phyloP scores from a whole-genome alignment of 2,888 invertebrate genomes.

The Polietes domitor region DNA sequence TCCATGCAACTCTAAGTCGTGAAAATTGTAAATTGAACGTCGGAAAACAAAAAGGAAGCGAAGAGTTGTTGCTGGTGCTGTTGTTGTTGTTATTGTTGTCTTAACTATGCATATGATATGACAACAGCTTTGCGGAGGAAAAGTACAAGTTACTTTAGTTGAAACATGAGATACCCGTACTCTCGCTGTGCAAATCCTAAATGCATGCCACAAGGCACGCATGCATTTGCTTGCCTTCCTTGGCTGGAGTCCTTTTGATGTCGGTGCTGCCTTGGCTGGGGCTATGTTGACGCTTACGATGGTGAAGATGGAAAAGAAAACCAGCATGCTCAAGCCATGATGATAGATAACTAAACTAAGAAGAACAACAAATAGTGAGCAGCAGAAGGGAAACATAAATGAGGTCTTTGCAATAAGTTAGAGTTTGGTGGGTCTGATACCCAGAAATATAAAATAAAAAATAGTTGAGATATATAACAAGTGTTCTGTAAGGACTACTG shows the following conservation, averaged over 20 bases:
- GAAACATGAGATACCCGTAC: background rate
- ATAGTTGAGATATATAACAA: too few relatives aligned
- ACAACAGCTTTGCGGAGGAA: background rate
- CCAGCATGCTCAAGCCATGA: background rate
- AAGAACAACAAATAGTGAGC: conserved; percentile 11
- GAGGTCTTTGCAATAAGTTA: too few relatives aligned
- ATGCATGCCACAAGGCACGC: conserved; percentile 39
- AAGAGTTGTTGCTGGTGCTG: background rate
- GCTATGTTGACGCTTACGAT: too few relatives aligned
- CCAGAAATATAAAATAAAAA: too few relatives aligned
- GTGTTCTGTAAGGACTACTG: too few relatives aligned
- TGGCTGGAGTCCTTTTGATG: background rate
- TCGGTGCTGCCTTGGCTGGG: background rate
- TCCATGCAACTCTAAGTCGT: conserved; percentile 10
- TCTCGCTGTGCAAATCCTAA: conserved; percentile 1
- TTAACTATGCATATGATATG: conserved; percentile 35
- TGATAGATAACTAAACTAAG: conserved; percentile 23
- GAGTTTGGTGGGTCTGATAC: too few relatives aligned
- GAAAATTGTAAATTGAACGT: conserved; percentile 23
- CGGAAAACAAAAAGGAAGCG: conserved; percentile 12
- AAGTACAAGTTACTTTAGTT: conserved; percentile 9
- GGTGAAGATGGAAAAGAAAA: background rate
- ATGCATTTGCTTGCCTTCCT: conserved; percentile 26
- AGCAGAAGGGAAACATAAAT: background rate
- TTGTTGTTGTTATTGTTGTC: background rate